phyloP scores from a whole-genome alignment of 2,797 vertebrate genomes.

The Decapterus maruadsi region DNA sequence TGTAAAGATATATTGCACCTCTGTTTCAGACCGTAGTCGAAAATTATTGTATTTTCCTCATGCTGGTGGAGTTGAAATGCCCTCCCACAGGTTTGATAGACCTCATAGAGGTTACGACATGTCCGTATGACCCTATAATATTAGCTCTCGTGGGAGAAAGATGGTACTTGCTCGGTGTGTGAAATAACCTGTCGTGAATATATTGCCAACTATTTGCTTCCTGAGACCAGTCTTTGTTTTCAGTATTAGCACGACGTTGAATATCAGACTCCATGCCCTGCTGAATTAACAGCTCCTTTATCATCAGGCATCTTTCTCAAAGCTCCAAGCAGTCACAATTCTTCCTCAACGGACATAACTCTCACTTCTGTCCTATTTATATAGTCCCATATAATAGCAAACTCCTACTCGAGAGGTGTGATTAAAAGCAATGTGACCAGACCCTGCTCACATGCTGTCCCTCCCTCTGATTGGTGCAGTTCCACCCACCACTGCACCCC shows the following conservation, averaged over 20 bases:
- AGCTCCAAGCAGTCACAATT: conserved; percentile 44
- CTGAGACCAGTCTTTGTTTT: conserved; percentile 42
- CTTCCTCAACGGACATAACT: conserved; percentile 34
- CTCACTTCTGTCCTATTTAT: conserved; percentile 64
- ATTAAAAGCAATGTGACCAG: conserved; percentile 71
- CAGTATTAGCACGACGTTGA: conserved; percentile 1
- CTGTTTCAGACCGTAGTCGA: conserved; percentile 40
- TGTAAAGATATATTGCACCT: conserved; percentile 48
- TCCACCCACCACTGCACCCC: conserved; percentile 45
- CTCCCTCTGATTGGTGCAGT: conserved; percentile 52
- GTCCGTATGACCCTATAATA: conserved; percentile 54
- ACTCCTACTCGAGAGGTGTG: conserved; percentile 73
- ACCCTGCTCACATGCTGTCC: conserved; percentile 54
- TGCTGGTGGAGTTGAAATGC: conserved; percentile 19
- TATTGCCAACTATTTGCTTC: conserved; percentile 53
- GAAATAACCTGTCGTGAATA: conserved; percentile 51
- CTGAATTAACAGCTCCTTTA: conserved; percentile 46
- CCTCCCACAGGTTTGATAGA: conserved; percentile 37
- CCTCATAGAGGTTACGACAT: conserved; percentile 48
- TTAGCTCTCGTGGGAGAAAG: conserved; percentile 33
- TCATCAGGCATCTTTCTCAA: conserved; percentile 35
- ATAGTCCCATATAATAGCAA: conserved; percentile 54
- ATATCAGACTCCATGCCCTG: conserved; percentile 28
- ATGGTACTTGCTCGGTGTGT: conserved; percentile 14
- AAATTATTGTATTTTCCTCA: conserved; percentile 44